These are phyloP conservation scores for Heliangelus exortis DNA, from an alignment of 2,797 vertebrate genomes.

Conservation along the genomic window DNA sequence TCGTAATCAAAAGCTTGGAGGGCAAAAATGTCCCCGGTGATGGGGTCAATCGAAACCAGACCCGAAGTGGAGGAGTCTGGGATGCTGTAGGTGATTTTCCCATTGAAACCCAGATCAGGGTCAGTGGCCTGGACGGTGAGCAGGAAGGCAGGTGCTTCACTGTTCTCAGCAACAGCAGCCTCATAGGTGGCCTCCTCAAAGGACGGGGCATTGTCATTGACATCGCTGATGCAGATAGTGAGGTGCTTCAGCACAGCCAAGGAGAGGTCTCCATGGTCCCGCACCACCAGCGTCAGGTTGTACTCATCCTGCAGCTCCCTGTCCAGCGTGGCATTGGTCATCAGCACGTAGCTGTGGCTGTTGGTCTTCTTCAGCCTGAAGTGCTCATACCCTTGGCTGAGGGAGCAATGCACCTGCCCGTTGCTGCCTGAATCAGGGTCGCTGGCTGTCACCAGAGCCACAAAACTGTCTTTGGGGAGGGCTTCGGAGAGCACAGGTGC, in stretches of 20 bases:
- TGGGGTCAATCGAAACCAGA: conserved; percentile 82
- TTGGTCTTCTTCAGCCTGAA: conserved; percentile 88
- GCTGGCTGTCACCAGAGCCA: conserved; percentile 87
- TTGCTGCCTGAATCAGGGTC: conserved; percentile 90
- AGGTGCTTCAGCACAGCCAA: conserved; percentile 82
- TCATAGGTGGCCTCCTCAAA: conserved; percentile 83
- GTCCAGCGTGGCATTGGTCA: conserved; percentile 87
- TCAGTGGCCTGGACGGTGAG: conserved; percentile 85
- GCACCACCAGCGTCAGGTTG: conserved; percentile 84
- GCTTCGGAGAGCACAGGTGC: conserved; percentile 84
- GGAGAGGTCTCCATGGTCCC: conserved; percentile 83
- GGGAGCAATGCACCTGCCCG: conserved; percentile 82
- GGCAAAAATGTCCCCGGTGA: conserved; percentile 83
- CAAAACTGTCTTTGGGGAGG: conserved; percentile 86
- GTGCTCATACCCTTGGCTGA: conserved; percentile 82
- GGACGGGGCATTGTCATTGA: conserved; percentile 89
- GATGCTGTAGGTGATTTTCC: conserved; percentile 87
- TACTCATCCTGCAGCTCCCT: conserved; percentile 87
- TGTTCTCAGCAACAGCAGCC: conserved; percentile 85
- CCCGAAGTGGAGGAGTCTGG: conserved; percentile 72
- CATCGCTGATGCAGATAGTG: conserved; percentile 85
- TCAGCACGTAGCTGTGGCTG: conserved; percentile 87
- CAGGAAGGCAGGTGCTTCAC: conserved; percentile 74
- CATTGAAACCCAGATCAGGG: conserved; percentile 84
- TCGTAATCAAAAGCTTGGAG: conserved; percentile 87